Evolutionary conservation across 2,888 invertebrate species (phyloP), one percentile per base, ranked within the genome.

Genomic region (Idaea aversata): DNA sequence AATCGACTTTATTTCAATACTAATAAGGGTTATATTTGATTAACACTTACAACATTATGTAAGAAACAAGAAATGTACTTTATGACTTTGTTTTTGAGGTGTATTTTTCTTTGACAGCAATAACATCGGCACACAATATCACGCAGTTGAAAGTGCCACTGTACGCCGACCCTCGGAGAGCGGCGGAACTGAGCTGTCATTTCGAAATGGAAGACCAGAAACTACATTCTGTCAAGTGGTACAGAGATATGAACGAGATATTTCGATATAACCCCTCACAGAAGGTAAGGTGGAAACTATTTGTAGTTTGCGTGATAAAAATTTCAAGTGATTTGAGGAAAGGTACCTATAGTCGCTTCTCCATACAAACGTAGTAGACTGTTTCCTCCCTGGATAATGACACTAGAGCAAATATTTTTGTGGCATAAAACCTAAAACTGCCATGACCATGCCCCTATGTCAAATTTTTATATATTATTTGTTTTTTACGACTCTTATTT

Each of bases 221-320:
- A 67, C 85, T 93, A 16, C 93, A 93, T 75, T 93, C 93, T 57
- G 90, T 93, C 76, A 93, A 93, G 82, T 92, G 90, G 90, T 92
- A 93, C 78, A 79, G 93, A 59, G 91, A 93, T 68, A 84, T 87
- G 80, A 82, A 90, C 77, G 93, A 93, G 79, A 92, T 93, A 84
- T 93, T 92, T 76, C 79, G 92, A 79, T 92, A 89, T 71, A 92
- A 85, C 72, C 93, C 93, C 6, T 84, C 87, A 63, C 88, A 90
- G 71, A 84, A 86, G 87, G 92, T 91, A 72, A 77, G 76, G 72
- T 62, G 63, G 10, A 4, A 58, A 67, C 62, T 69, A 63, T 34
- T 60, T 58, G 5, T 63, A 59, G 58, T 15, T 47, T 62, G 59
- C 15, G 15, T 15, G 5, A 15, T 10, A 61, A 47, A 47, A 36